Percentiles rank a stretch among this genome's conserved stretches.
phyloP scores from a whole-genome alignment of 2,797 vertebrate species.

The Lithobates pipiens region DNA sequence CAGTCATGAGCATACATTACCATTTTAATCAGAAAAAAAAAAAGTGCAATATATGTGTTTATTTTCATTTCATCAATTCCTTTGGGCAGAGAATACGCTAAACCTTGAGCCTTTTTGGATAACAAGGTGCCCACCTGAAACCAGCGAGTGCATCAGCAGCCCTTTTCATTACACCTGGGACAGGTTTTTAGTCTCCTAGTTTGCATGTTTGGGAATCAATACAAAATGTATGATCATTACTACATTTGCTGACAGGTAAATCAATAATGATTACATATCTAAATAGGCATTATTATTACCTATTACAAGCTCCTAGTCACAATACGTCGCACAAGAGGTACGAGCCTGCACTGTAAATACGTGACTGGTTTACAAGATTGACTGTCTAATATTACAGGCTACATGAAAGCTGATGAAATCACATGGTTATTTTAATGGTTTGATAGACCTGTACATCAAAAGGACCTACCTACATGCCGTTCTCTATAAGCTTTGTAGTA shows the following conservation, averaged over 20 bases:
- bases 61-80: too few species aligned
- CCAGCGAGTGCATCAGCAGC: conserved; percentile 3
- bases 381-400: neutral
- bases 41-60: too few species aligned
- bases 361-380: conserved; percentile 5
- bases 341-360: neutral
- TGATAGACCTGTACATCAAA: neutral
- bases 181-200: neutral
- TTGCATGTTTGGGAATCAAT: conserved; percentile 6
- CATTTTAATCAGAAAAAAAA: too few species aligned
- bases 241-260: conserved; percentile 20
- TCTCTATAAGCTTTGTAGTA: neutral
- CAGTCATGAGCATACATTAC: too few species aligned
- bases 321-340: neutral
- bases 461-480: neutral
- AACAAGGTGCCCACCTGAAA: neutral
- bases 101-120: neutral
- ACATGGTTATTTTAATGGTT: neutral
- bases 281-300: conserved; percentile 28
- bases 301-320: conserved; percentile 20
- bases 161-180: neutral
- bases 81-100: too few species aligned
- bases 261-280: conserved; percentile 9
- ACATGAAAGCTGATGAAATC: neutral
- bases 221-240: conserved; percentile 10